phyloP scores from a whole-genome alignment of 2,113 vertebrate genomes.

The Sterna hirundo region DNA sequence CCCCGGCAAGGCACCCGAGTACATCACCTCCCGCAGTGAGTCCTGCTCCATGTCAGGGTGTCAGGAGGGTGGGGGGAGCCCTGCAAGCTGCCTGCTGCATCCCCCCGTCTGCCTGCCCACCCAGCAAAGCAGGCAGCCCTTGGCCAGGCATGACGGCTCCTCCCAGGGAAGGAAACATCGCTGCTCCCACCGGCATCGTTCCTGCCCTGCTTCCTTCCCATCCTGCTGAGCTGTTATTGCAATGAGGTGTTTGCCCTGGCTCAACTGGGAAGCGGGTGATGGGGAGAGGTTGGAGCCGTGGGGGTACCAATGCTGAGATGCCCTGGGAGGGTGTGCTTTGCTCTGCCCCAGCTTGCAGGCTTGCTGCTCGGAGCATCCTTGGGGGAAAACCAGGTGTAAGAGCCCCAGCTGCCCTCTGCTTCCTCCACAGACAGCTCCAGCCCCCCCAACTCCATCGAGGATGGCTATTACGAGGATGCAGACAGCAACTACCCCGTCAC shows the following conservation, averaged over 20 bases:
- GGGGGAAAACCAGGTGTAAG: background rate
- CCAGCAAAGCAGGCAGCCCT: background rate
- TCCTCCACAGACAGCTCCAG: constrained; percentile 83
- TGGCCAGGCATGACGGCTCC: rapidly evolving
- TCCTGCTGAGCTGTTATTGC: background rate
- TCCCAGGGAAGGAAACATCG: background rate
- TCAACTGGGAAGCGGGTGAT: background rate
- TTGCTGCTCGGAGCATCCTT: rapidly evolving
- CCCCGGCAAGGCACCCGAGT: constrained; percentile 88
- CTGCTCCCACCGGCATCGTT: background rate
- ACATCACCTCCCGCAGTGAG: constrained; percentile 91
- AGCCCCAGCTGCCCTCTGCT: background rate
- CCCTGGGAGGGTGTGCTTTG: background rate
- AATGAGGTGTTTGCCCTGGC: background rate
- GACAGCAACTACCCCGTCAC: constrained; percentile 93
- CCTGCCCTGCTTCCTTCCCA: background rate
- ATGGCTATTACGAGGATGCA: constrained; percentile 95
- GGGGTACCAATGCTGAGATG: background rate
- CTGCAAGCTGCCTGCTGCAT: background rate
- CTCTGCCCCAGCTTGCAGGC: background rate
- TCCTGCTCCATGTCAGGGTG: rapidly evolving
- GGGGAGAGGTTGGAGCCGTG: background rate
- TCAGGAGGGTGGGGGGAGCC: background rate
- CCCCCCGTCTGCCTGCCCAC: background rate
- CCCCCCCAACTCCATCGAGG: constrained; percentile 89